Evolutionary conservation across 2,113 vertebrate species (phyloP), one percentile per base, ranked within the genome.

Genomic region (Rhea pennata): DNA sequence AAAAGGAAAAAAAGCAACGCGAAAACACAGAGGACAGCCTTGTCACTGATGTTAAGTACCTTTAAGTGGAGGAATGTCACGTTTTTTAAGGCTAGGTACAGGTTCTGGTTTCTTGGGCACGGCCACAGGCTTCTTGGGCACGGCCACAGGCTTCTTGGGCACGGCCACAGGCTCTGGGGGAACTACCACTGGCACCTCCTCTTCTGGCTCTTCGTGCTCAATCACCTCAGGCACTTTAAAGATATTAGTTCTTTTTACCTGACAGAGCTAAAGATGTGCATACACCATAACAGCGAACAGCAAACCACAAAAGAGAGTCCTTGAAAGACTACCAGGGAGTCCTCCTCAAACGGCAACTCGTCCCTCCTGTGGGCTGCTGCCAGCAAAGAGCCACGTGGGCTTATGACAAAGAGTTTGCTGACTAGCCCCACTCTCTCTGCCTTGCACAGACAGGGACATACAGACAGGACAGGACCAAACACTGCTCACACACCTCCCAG

Each of bases 31-130:
- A 65, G 8, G 5, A 69, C 14, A 74, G 3, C 6, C 1, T 36
- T 5, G 12, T 27, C 21, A 46, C 23, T 40, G 48, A 65, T 5
- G 12, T 12, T 16, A 59, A 95, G 54, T 98, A 98, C 97, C 96
- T 97, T 95, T 87, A 66, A 58, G 15, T 12, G 73, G 73, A 65
- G 84, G n/a, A 89, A 76, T 7, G 59, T 26, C 50, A 69, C 3
- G 42, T 64, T 84, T 95, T 88, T 66, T 96, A 79, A 95, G 78
- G 6, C 87, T 29, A 76, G 90, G 31, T 6, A 91, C 0, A n/a
- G 91, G 48, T 15, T 96, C 90, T 36, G 94, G 80, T 62, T 97
- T 96, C 83, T 94, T 46, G 3, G 92, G 72, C 9, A 87, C 58
- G 61, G 78, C 6, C 31, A 17, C 61, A 79, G 87, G 66, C 40